Evolutionary conservation across 2,113 vertebrate species (phyloP).

Genomic region (Lophotis ruficrista): DNA sequence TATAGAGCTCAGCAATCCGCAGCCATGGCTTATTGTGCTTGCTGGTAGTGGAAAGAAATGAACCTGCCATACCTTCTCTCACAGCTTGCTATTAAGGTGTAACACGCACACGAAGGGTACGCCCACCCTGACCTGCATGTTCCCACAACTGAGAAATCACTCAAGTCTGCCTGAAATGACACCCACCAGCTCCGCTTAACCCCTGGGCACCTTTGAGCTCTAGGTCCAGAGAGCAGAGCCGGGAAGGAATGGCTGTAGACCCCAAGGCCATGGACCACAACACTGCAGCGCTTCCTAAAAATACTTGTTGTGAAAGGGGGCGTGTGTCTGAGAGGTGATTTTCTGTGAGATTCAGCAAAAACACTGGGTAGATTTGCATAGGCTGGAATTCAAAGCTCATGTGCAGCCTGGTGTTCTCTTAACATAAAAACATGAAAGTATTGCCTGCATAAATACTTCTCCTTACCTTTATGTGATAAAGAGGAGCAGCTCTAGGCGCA

Average conservation of each 20-base stretch:
- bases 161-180: neutral
- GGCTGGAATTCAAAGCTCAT: neutral
- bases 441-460: neutral
- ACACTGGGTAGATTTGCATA: neutral
- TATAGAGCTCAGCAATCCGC: neutral
- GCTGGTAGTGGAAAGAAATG: neutral
- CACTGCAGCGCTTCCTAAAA: neutral
- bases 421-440: neutral
- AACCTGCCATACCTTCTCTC: neutral
- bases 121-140: neutral
- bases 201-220: neutral
- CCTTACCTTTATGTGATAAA: neutral
- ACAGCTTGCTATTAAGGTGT: neutral
- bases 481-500: neutral
- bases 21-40: neutral
- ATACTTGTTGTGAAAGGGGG: neutral
- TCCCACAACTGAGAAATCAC: neutral
- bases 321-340: neutral
- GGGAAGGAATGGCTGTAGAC: neutral
- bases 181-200: neutral
- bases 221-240: neutral
- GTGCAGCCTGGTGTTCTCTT: neutral
- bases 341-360: neutral
- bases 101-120: neutral
- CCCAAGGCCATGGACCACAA: accelerated